These are phyloP conservation scores for Carcinoscorpius rotundicauda DNA, from an alignment of 1,140 invertebrate species.

Conservation along the genomic window DNA sequence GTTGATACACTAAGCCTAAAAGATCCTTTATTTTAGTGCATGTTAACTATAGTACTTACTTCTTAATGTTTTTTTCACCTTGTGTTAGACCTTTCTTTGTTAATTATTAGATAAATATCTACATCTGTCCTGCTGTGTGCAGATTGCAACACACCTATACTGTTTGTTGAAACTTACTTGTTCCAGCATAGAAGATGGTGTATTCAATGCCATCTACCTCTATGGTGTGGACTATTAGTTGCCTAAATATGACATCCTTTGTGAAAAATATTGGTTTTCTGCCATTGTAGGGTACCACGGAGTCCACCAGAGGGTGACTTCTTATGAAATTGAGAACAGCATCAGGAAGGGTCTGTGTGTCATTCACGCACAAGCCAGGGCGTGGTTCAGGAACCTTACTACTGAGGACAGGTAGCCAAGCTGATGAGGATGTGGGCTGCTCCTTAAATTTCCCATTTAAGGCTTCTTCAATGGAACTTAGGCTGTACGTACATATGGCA, in stretches of 20 bases:
- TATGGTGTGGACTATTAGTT: slow-evolving; percentile 70
- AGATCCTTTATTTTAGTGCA: too few relatives aligned
- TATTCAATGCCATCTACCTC: slow-evolving; percentile 62
- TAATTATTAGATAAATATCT: too few relatives aligned
- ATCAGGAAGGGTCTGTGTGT: slow-evolving; percentile 64
- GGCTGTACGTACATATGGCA: slow-evolving; percentile 84
- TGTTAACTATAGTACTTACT: too few relatives aligned
- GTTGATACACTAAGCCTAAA: too few relatives aligned
- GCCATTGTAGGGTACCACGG: slow-evolving; percentile 71
- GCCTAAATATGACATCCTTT: slow-evolving; percentile 70
- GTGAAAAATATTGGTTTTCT: slow-evolving; percentile 81
- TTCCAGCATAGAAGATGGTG: slow-evolving; percentile 72
- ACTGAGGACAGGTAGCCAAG: slow-evolving; percentile 79
- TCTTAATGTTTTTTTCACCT: too few relatives aligned
- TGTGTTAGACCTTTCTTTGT: too few relatives aligned
- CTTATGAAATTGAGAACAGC: slow-evolving; percentile 88
- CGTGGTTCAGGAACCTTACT: slow-evolving; percentile 76
- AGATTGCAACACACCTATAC: too few relatives aligned
- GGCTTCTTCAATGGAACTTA: slow-evolving; percentile 73
- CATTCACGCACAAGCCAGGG: slow-evolving; percentile 79
- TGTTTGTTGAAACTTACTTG: slow-evolving; percentile 44
- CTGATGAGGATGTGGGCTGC: slow-evolving; percentile 71
- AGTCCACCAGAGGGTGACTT: slow-evolving; percentile 90
- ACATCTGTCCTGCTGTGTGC: too few relatives aligned
- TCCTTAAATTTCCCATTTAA: slow-evolving; percentile 87